Evolutionary conservation across 2,797 vertebrate genomes (phyloP), one percentile per base, ranked within the genome.

Genomic region (Anisognathus igniventris): DNA sequence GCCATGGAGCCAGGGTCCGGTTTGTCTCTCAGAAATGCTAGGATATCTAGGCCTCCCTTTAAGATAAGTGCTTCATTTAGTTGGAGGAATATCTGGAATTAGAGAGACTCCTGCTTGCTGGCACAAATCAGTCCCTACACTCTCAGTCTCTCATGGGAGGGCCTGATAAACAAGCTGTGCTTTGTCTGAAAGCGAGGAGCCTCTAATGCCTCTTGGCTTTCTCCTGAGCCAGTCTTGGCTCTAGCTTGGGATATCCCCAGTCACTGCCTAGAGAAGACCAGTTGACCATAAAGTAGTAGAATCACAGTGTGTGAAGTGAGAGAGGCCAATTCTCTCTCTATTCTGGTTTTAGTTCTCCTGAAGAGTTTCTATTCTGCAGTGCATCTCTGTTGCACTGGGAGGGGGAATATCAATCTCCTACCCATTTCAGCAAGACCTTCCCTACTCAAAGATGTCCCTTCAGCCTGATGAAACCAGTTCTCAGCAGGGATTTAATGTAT

Each of bases 271-370:
- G 61, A 86, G 40, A 74, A 67, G 35, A 57, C 20, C 2, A 3
- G 50, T 0, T 77, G 48, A 77, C 27, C 54, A 44, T 9, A 2
- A 85, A 79, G 42, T 21, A 51, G 44, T 25, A 66, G 35, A 79
- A 85, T 8, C 0, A 1, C 13, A 61, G 17, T 23, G 20, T 0
- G 0, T n/a, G 22, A 48, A 45, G n/a, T 45, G 31, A 73, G 24
- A 51, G 21, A 30, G n/a, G 22, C 31, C 0, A 1, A 39, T 51
- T 77, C 22, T 24, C 25, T 81, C 73, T 44, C 40, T 53, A 18
- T 39, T 90, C 28, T 4, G 4, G 28, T 67, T 75, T 62, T 23
- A 40, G 31, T 15, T 79, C 35, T 73, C 50, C 44, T 48, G 33
- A 92, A 45, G 62, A 40, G 48, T 47, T 86, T 78, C 48, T 39